These are phyloP conservation scores for Chaetophractus vellerosus DNA, from an alignment of 2,797 vertebrate species.

Conservation along the genomic window DNA sequence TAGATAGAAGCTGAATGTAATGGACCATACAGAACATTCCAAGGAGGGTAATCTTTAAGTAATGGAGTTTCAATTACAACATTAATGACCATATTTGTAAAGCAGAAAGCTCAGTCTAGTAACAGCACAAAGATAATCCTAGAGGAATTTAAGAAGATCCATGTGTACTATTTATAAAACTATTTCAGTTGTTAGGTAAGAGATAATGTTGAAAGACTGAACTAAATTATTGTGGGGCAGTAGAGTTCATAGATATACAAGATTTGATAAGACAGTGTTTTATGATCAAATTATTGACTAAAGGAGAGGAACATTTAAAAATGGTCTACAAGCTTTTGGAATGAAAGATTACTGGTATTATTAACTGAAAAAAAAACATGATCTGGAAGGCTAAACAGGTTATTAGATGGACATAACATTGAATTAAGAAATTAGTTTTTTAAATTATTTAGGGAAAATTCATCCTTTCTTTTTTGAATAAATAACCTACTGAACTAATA, in stretches of 20 bases:
- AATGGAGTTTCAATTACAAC: background rate
- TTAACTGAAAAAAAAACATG: background rate
- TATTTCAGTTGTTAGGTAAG: background rate
- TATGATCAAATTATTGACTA: background rate
- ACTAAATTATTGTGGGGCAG: background rate
- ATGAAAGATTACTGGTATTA: background rate
- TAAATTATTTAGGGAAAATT: background rate
- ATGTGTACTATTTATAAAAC: background rate
- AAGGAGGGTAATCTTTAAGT: background rate
- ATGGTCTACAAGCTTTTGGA: background rate
- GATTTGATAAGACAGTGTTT: background rate
- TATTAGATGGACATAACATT: background rate
- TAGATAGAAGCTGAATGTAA: background rate
- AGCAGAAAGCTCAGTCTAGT: background rate
- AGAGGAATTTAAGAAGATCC: background rate
- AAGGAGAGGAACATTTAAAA: background rate
- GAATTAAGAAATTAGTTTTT: background rate
- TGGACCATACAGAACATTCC: background rate
- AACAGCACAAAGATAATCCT: background rate
- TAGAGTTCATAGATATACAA: too few species aligned
- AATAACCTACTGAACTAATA: background rate
- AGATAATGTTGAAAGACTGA: background rate
- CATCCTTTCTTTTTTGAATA: background rate
- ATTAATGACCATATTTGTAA: background rate
- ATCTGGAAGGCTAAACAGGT: background rate